Evolutionary conservation across 2,797 vertebrate genomes (phyloP).

Genomic region (Adrianichthys oophorus): DNA sequence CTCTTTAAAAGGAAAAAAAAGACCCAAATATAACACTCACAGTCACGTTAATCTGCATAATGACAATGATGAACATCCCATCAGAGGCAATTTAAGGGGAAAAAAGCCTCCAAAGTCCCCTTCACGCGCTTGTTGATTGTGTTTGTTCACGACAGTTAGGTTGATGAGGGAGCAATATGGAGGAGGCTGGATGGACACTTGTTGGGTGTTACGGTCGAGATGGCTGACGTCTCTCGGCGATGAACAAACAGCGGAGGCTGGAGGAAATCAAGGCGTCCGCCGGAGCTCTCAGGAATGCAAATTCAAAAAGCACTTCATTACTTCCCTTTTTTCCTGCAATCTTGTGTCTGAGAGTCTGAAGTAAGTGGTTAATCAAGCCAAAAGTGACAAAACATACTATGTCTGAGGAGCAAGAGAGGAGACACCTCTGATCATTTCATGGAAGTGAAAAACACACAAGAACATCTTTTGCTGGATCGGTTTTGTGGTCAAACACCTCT

Average conservation of each 20-base stretch:
- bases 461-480: not conserved
- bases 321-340: conserved; percentile 71
- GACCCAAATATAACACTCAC: conserved; percentile 37
- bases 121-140: conserved; percentile 72
- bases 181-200: conserved; percentile 76
- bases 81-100: conserved; percentile 54
- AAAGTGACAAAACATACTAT: conserved; percentile 35
- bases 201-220: conserved; percentile 67
- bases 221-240: conserved; percentile 65
- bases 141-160: conserved; percentile 75
- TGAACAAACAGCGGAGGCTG: conserved; percentile 68
- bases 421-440: conserved; percentile 29
- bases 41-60: conserved; percentile 75
- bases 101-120: conserved; percentile 61
- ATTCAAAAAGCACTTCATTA: conserved; percentile 80
- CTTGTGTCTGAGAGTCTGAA: conserved; percentile 73
- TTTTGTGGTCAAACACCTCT: not conserved
- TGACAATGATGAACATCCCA: conserved; percentile 66
- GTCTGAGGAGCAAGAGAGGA: conserved; percentile 61
- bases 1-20: conserved; percentile 26
- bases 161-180: conserved; percentile 75
- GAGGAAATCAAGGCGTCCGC: conserved; percentile 72
- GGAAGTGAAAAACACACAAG: not conserved
- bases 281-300: conserved; percentile 66
- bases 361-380: conserved; percentile 79